Percentiles rank a stretch among this genome's conserved stretches.
These are phyloP conservation scores for Acanthosoma haemorrhoidale DNA, from an alignment of 2,888 invertebrate genomes.

Conservation along the genomic window DNA sequence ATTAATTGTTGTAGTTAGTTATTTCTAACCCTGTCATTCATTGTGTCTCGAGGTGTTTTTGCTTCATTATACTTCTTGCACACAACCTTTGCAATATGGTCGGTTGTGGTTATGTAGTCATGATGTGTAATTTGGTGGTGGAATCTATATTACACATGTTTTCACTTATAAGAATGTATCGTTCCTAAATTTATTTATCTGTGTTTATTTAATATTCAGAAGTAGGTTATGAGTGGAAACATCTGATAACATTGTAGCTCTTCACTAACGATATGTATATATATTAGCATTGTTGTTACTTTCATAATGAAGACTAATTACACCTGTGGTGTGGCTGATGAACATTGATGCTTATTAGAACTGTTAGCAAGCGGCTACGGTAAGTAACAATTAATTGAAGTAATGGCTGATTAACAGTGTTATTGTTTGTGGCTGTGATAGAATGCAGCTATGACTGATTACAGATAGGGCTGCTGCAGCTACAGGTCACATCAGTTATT, in stretches of 20 bases:
- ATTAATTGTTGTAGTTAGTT: no score
- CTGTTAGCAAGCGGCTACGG: slow-evolving; percentile 5
- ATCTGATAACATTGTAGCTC: background rate
- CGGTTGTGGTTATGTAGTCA: background rate
- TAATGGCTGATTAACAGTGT: slow-evolving; percentile 9
- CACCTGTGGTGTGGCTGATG: background rate
- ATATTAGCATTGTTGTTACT: background rate
- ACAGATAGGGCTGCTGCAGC: background rate
- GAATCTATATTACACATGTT: background rate
- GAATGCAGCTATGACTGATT: slow-evolving; percentile 3
- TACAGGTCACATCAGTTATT: background rate
- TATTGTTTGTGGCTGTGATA: slow-evolving; percentile 8
- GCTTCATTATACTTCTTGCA: slow-evolving; percentile 15
- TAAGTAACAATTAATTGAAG: slow-evolving; percentile 1
- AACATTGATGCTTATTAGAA: background rate
- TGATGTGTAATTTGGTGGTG: background rate
- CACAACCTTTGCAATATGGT: background rate
- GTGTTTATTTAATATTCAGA: background rate
- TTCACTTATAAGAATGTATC: background rate
- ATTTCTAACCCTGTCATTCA: background rate
- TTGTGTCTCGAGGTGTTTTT: background rate
- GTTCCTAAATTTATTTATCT: background rate
- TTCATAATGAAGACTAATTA: background rate
- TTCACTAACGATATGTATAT: background rate
- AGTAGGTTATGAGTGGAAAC: background rate